A percentile compares a stretch with the other conserved stretches of the same genome.
These are phyloP conservation scores for Pachycephus smyrnensis DNA, from an alignment of 2,888 invertebrate species.

Conservation along the genomic window DNA sequence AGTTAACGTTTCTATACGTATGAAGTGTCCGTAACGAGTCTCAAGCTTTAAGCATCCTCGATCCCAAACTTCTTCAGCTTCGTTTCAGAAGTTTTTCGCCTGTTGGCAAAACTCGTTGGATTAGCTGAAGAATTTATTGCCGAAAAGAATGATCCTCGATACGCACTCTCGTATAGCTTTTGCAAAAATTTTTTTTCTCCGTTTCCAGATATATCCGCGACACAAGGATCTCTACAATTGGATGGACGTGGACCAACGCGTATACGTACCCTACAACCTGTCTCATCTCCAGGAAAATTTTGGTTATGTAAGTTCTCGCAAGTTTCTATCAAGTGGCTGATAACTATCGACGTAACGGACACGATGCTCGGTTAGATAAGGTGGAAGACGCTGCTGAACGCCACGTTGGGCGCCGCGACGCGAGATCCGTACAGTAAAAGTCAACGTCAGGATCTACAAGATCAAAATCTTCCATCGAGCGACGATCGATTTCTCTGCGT, in stretches of 20 bases:
- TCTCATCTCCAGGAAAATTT: constrained; percentile 66
- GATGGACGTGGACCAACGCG: constrained; percentile 64
- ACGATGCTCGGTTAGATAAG: constrained; percentile 57
- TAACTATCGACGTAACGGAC: constrained; percentile 25
- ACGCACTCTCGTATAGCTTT: background rate
- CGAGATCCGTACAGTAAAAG: constrained; percentile 46
- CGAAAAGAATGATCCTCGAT: background rate
- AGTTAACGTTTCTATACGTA: background rate
- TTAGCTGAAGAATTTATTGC: background rate
- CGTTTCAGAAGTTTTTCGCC: background rate
- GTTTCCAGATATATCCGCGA: constrained; percentile 61
- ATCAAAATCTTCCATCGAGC: constrained; percentile 33
- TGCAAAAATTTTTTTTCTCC: background rate
- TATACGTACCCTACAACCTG: constrained; percentile 64
- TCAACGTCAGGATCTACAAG: constrained; percentile 33
- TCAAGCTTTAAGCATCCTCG: background rate
- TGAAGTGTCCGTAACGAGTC: background rate
- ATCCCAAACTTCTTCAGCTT: background rate
- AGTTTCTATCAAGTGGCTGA: constrained; percentile 17
- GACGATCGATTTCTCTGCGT: constrained; percentile 57
- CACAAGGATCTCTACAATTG: constrained; percentile 65
- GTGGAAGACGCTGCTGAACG: constrained; percentile 60
- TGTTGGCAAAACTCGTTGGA: background rate
- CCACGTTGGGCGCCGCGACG: constrained; percentile 50
- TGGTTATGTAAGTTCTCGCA: constrained; percentile 63